Percentiles rank a stretch among this genome's conserved stretches.
phyloP scores from a whole-genome alignment of 1,140 invertebrate genomes.

The Pissodes strobi region DNA sequence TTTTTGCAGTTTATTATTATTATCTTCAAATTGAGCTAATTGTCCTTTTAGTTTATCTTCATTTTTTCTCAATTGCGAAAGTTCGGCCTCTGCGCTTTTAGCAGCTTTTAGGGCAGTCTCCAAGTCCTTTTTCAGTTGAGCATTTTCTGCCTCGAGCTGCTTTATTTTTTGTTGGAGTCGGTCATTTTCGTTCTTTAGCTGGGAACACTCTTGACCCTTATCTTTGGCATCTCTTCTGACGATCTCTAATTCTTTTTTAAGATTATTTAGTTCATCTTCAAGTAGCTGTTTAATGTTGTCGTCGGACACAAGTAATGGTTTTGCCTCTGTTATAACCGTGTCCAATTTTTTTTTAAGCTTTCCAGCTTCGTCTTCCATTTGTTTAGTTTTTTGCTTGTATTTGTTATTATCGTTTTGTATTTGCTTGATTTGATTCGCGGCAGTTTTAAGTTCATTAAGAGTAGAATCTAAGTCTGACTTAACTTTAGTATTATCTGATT shows the following conservation, averaged over 20 bases:
- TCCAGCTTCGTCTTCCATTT: slow-evolving; percentile 19
- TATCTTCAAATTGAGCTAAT: slow-evolving; percentile 22
- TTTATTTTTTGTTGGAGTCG: slow-evolving; percentile 20
- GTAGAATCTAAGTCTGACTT: slow-evolving; percentile 25
- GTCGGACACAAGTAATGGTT: background rate
- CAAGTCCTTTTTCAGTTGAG: slow-evolving; percentile 23
- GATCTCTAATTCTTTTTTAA: slow-evolving; percentile 25
- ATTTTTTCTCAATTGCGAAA: background rate
- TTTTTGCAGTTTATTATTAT: slow-evolving; percentile 30
- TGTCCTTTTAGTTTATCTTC: slow-evolving; percentile 8
- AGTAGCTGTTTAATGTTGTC: slow-evolving; percentile 1
- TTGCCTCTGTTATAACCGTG: background rate
- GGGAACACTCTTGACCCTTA: slow-evolving; percentile 5
- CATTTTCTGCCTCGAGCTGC: slow-evolving; percentile 24
- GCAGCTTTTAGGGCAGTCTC: slow-evolving; percentile 7
- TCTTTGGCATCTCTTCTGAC: background rate
- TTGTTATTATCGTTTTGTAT: slow-evolving; percentile 23
- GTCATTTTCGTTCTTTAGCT: slow-evolving; percentile 11
- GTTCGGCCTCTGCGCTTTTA: slow-evolving; percentile 6
- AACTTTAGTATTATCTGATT: slow-evolving; percentile 22
- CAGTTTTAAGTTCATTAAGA: slow-evolving; percentile 11
- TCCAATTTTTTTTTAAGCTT: slow-evolving; percentile 15
- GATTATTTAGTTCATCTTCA: slow-evolving; percentile 14
- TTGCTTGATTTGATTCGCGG: slow-evolving; percentile 10
- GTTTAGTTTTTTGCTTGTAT: slow-evolving; percentile 10